Evolutionary conservation across 2,113 vertebrate genomes (phyloP).

Genomic region (Anas platyrhynchos): DNA sequence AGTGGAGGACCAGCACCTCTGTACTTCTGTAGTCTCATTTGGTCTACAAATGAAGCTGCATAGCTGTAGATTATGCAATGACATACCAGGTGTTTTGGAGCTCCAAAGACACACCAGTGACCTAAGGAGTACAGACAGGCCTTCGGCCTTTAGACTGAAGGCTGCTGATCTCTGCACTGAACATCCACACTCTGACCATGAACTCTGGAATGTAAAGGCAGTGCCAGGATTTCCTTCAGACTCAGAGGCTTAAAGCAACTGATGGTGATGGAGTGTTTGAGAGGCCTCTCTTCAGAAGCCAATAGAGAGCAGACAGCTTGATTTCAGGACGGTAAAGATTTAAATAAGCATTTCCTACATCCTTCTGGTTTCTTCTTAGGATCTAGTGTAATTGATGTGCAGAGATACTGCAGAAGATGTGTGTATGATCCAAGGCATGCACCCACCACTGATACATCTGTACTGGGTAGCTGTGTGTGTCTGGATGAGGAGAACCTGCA

Average conservation of each 20-base stretch:
- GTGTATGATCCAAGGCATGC: background rate
- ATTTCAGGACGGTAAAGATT: background rate
- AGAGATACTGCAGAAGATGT: background rate
- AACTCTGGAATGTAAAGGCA: background rate
- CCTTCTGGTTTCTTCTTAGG: background rate
- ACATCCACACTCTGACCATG: background rate
- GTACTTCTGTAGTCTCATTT: background rate
- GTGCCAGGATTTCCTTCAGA: background rate
- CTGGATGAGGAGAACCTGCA: background rate
- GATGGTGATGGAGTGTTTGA: background rate
- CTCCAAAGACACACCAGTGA: background rate
- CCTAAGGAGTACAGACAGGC: fast-evolving
- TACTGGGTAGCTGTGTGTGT: background rate
- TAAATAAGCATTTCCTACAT: fast-evolving
- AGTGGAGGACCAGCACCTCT: background rate
- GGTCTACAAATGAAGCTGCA: background rate
- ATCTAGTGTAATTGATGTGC: background rate
- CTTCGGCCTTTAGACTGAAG: background rate
- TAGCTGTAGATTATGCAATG: fast-evolving
- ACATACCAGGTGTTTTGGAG: fast-evolving
- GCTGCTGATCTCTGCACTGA: background rate
- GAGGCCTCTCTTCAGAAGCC: background rate
- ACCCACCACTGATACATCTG: background rate
- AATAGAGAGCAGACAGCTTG: fast-evolving
- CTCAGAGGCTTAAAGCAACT: background rate